Evolutionary conservation across 2,113 vertebrate species (phyloP), one percentile per base, ranked within the genome.

Genomic region (Cryptomyrus ogoouensis): DNA sequence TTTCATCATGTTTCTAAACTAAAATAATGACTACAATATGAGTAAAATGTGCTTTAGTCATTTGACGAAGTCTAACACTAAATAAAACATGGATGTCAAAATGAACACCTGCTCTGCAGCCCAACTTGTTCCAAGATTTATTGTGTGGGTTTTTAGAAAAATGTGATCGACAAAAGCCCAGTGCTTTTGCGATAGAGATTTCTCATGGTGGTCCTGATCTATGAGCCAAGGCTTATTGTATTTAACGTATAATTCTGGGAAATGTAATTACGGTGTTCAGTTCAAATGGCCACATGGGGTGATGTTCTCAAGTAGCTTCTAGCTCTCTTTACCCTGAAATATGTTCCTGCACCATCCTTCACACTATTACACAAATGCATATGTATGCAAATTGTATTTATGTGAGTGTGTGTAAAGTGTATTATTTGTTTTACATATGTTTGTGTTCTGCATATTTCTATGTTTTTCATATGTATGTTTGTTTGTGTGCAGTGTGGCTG

Each of bases 241-340:
- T 46, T 89, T 53, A 21, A 56, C 49, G 88, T 74, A 52, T n/a
- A 49, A 58, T 88, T 44, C 42, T 58, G 44, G 66, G n/a, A 50
- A 90, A 80, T 89, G 62, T 62, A 91, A 89, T 90, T 90, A 91
- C 83, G 50, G 89, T 89, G 83, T 47, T 35, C 50, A 31, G 87
- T 50, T 80, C 70, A 89, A 87, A 66, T 74, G 49, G 58, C 83
- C 83, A 35, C 58, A 21, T 31, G 24, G 74, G 66, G 66, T 53
- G 27, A 31, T 46, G 17, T 62, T 50, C 83, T 70, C 87, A 91
- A 83, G 66, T 84, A 52, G 83, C 84, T 90, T 88, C 87, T 31
- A 24, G 1, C 21, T 35, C 47, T 84, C 17, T 19, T 47, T 10
- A 24, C 47, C 27, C 58, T 80, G 24, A 47, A 53, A 24, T 74